Percentiles rank a stretch among this genome's conserved stretches.
Conservation (phyloP, 2,888 invertebrate species). For the Amblyjoppa fuscipennis region DNA sequence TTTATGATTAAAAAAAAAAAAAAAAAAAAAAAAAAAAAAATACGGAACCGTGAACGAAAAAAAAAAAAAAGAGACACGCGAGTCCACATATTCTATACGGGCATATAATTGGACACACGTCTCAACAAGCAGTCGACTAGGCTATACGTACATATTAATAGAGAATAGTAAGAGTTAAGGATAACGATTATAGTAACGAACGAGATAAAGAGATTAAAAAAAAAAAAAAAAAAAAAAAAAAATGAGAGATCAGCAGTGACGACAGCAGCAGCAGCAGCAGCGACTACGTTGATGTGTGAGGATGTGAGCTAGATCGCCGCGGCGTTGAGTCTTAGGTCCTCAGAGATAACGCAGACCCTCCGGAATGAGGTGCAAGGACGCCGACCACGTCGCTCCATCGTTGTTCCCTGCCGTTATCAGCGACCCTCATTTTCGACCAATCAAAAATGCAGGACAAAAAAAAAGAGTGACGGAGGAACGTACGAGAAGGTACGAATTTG, state of each 20-base stretch:
- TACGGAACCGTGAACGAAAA: slow-evolving; percentile 36
- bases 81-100: slow-evolving; percentile 62
- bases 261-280: slow-evolving; percentile 52
- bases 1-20: slow-evolving; percentile 48
- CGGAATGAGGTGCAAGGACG: slow-evolving; percentile 77
- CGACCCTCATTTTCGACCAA: slow-evolving; percentile 44
- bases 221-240: not conserved
- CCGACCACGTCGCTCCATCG: slow-evolving; percentile 67
- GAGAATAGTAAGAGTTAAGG: slow-evolving; percentile 75
- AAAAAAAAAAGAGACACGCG: slow-evolving; percentile 53
- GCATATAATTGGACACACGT: slow-evolving; percentile 77
- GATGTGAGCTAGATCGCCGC: slow-evolving; percentile 81
- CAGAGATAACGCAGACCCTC: slow-evolving; percentile 78
- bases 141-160: slow-evolving; percentile 79
- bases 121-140: slow-evolving; percentile 81
- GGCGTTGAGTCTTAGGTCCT: slow-evolving; percentile 79
- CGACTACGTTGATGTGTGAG: slow-evolving; percentile 82
- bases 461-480: slow-evolving; percentile 68
- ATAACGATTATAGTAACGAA: slow-evolving; percentile 65
- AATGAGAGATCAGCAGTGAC: slow-evolving; percentile 54
- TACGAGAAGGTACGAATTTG: slow-evolving; percentile 34
- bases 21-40: slow-evolving; percentile 21
- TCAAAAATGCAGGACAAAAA: slow-evolving; percentile 46
- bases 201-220: slow-evolving; percentile 6
- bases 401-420: slow-evolving; percentile 48